Evolutionary conservation across 1,140 invertebrate genomes (phyloP).

Genomic region (Lamellibrachia luymesi): DNA sequence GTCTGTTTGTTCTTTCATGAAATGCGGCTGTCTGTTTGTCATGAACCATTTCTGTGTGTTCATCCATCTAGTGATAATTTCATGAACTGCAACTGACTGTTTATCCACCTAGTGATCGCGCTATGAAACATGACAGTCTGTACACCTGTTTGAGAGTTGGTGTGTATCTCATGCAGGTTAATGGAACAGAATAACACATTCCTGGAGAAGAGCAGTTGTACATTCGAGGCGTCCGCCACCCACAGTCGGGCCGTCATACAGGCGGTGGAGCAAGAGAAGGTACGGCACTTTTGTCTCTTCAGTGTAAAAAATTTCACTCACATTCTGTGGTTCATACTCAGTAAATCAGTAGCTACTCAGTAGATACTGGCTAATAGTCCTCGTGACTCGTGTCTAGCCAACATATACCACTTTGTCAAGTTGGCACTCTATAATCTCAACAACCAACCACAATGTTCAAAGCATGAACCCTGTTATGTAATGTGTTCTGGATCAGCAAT

Average conservation of each 20-base stretch:
- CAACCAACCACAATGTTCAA: neutral
- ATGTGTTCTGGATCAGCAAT: neutral
- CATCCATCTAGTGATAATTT: neutral
- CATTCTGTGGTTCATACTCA: neutral
- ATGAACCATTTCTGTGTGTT: neutral
- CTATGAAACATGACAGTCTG: neutral
- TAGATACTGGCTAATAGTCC: too few relatives aligned
- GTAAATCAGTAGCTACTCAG: neutral
- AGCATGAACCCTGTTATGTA: neutral
- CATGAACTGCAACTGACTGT: neutral
- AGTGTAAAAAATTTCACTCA: neutral
- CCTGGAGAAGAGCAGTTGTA: constrained; percentile 55
- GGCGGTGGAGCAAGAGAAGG: constrained; percentile 57
- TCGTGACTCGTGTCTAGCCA: too few relatives aligned
- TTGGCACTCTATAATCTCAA: neutral
- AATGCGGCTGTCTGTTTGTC: neutral
- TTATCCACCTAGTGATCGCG: neutral
- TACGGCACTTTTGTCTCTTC: constrained; percentile 19
- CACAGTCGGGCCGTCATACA: constrained; percentile 52
- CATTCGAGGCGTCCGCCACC: constrained; percentile 46
- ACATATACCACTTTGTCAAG: neutral
- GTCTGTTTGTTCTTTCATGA: neutral
- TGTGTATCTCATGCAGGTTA: constrained; percentile 43
- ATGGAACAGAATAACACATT: constrained; percentile 57
- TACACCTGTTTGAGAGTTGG: constrained; percentile 13